Evolutionary conservation across 2,797 vertebrate genomes (phyloP), one percentile per base, ranked within the genome.

Genomic region (Glyptemys insculpta): DNA sequence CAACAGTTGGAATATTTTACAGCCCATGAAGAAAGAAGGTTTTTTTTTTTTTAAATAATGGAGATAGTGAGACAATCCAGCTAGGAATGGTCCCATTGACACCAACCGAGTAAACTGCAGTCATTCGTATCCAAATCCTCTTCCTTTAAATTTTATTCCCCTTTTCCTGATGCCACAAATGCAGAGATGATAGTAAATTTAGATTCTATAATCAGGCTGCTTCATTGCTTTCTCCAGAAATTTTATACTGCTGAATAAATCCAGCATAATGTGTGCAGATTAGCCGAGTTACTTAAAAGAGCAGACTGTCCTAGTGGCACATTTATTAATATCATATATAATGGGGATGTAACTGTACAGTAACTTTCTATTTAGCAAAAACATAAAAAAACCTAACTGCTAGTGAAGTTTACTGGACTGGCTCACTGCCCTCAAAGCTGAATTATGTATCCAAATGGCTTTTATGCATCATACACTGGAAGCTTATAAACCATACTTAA

Each of bases 291-390:
- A 94, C 95, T 97, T 96, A 95, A 95, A 84, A 95, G 83, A 97
- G 81, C 11, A 41, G 95, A 96, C 88, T 86, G 74, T 92, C 90
- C 72, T 79, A 74, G 53, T 89, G 87, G 88, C 95, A 97, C 87
- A 83, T 97, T 98, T 98, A 97, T 97, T 97, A 97, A 92, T 93
- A 89, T 41, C 18, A 87, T 92, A 89, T 87, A 94, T 97, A 97
- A 97, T 34, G 29, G 91, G 44, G 74, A 86, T 96, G 92, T 91
- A 97, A 93, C 68, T 88, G 62, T 87, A 92, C 53, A 88, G 79
- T 81, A 95, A 95, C 84, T 95, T 96, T 94, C 94, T 95, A 53
- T 97, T 97, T 95, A 96, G 83, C 27, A 21, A 85, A 83, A 93
- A 50, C 23, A 81, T 56, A 68, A 84, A 91, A 25, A 15, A 49